A percentile compares a stretch with the other conserved stretches of the same genome.
Conservation (phyloP, 2,888 invertebrate species). For the Cremastobaeus sp. region DNA sequence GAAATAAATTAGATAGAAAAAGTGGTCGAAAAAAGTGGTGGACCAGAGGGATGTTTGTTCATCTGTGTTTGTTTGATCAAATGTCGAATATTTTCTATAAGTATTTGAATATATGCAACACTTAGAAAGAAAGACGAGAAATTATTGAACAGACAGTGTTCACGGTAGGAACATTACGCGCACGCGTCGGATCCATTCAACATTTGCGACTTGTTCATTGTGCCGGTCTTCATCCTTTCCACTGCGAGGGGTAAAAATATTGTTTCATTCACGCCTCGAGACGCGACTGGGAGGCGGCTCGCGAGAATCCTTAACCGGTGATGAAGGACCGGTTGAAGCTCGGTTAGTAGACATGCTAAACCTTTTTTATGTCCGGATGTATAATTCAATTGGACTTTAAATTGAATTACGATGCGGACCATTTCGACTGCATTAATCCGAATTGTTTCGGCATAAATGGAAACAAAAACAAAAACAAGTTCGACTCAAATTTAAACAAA, state of each 20-base stretch:
- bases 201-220: slow-evolving; percentile 55
- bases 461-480: too few relatives aligned
- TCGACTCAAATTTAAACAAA: too few relatives aligned
- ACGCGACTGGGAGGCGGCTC: slow-evolving; percentile 45
- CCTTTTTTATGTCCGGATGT: slow-evolving; percentile 39
- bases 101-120: neutral
- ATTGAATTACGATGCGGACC: slow-evolving; percentile 41
- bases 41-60: too few relatives aligned
- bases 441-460: slow-evolving; percentile 19
- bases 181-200: slow-evolving; percentile 58
- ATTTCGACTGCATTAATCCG: slow-evolving; percentile 22
- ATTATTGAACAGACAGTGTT: slow-evolving; percentile 15
- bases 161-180: slow-evolving; percentile 34
- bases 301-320: slow-evolving; percentile 52
- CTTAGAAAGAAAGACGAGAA: neutral
- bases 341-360: slow-evolving; percentile 46
- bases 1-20: too few relatives aligned
- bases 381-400: slow-evolving; percentile 55
- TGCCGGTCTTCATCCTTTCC: slow-evolving; percentile 47
- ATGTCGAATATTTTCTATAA: too few relatives aligned
- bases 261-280: slow-evolving; percentile 58
- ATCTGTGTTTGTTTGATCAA: too few relatives aligned
- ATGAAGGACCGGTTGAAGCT: slow-evolving; percentile 55
- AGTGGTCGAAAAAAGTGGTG: too few relatives aligned
- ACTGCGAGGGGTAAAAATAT: slow-evolving; percentile 58